Evolutionary conservation across 2,797 vertebrate species (phyloP).

Genomic region (Cheirogaleus major): DNA sequence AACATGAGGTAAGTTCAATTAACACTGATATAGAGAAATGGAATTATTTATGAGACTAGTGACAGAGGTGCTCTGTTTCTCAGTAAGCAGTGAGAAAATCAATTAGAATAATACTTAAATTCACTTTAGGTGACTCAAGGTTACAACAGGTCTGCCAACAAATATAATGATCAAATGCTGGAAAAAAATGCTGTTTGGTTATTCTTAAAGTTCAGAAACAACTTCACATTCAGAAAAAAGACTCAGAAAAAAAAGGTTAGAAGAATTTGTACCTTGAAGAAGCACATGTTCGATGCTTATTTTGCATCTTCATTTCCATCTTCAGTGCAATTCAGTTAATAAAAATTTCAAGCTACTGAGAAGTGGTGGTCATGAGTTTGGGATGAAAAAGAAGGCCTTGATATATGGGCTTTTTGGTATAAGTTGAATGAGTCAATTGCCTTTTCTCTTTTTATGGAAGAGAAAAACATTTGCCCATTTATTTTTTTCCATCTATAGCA

Average conservation of each 20-base stretch:
- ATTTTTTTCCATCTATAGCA: background rate
- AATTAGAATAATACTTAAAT: constrained; percentile 73
- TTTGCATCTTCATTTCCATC: background rate
- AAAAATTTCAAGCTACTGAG: constrained; percentile 24
- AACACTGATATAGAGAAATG: constrained; percentile 50
- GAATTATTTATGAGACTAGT: constrained; percentile 64
- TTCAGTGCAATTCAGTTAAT: background rate
- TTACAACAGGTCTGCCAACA: constrained; percentile 58
- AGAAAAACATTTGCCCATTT: background rate
- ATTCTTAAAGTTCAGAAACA: constrained; percentile 58
- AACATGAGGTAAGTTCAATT: constrained; percentile 83
- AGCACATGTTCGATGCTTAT: background rate
- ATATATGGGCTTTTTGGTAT: background rate
- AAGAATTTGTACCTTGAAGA: constrained; percentile 17
- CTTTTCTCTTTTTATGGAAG: background rate
- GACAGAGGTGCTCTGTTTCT: constrained; percentile 39
- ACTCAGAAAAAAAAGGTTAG: background rate
- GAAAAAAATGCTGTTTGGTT: constrained; percentile 34
- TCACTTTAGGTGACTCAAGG: constrained; percentile 63
- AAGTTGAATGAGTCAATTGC: background rate
- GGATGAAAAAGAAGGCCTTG: background rate
- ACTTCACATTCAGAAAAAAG: constrained; percentile 55
- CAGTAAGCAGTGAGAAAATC: constrained; percentile 69
- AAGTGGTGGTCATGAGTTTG: background rate
- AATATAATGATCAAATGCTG: constrained; percentile 49